A percentile compares a stretch with the other conserved stretches of the same genome.
These are phyloP conservation scores for Rhynchomys soricoides DNA, from an alignment of 2,113 vertebrate species.

Conservation along the genomic window DNA sequence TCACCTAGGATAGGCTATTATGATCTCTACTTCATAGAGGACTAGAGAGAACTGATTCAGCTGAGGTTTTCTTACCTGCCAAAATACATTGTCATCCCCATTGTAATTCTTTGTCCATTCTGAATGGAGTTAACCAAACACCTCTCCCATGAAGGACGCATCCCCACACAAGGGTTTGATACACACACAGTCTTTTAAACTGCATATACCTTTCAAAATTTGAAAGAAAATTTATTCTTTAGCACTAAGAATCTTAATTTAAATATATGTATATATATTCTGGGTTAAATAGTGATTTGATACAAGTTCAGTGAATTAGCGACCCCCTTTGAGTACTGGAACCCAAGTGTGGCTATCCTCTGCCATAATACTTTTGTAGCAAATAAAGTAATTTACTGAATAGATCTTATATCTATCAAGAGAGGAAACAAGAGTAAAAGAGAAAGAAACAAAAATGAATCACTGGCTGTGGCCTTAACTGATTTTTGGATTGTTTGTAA, in stretches of 20 bases:
- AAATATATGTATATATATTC: neutral
- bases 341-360: neutral
- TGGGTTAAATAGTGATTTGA: neutral
- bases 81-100: neutral
- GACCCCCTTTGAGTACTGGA: neutral
- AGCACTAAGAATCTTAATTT: conserved; percentile 21
- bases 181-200: neutral
- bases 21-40: neutral
- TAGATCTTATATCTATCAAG: neutral
- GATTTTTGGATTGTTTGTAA: conserved; percentile 51
- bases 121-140: neutral
- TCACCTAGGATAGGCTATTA: neutral
- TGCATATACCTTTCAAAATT: neutral
- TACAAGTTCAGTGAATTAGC: neutral
- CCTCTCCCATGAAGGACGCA: neutral
- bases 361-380: neutral
- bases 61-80: neutral
- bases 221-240: conserved; percentile 1
- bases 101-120: neutral
- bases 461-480: neutral
- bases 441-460: conserved; percentile 30
- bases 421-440: neutral
- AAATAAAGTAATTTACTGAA: conserved; percentile 24
- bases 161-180: neutral
- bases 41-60: neutral